Evolutionary conservation across 2,113 vertebrate genomes (phyloP).

Genomic region (Catharus bicknelli): DNA sequence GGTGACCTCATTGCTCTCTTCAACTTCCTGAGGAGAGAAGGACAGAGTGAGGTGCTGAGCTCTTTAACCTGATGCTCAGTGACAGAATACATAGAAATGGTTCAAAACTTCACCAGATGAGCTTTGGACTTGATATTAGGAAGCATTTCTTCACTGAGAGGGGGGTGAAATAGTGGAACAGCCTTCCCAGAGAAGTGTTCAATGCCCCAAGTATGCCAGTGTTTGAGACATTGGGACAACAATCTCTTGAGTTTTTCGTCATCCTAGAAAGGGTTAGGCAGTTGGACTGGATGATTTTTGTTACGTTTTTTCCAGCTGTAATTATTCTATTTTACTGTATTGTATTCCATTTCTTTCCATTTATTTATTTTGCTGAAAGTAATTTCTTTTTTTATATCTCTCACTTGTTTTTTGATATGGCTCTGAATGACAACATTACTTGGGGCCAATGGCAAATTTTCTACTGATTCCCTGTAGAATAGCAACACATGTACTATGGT

Average conservation of each 20-base stretch:
- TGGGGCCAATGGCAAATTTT: background rate
- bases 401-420: background rate
- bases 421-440: background rate
- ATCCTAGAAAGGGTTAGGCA: background rate
- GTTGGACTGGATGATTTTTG: background rate
- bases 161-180: accelerated
- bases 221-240: background rate
- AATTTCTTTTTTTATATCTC: background rate
- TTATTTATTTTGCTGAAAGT: background rate
- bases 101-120: background rate
- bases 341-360: background rate
- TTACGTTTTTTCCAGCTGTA: background rate
- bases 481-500: background rate
- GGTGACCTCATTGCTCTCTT: background rate
- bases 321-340: background rate
- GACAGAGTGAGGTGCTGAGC: background rate
- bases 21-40: background rate
- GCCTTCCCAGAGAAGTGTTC: background rate
- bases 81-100: accelerated
- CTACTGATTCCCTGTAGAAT: background rate
- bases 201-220: accelerated
- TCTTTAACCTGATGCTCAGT: background rate
- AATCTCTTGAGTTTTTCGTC: background rate
- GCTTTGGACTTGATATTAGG: background rate
- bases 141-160: background rate